Percentiles rank a stretch among this genome's conserved stretches.
phyloP scores from a whole-genome alignment of 2,797 vertebrate species.

The Naso thynnoides region DNA sequence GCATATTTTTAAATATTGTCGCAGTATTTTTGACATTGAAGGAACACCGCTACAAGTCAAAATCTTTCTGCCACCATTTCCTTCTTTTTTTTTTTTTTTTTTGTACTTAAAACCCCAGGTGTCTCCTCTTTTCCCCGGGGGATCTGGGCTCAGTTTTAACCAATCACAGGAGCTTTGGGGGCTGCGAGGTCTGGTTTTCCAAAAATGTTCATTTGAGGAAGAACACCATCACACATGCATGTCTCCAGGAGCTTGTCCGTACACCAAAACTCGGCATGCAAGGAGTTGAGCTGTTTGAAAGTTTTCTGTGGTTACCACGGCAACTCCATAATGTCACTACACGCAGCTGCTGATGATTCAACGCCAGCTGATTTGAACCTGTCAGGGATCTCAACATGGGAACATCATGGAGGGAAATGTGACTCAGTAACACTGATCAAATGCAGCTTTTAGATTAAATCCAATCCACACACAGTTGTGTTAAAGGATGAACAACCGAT shows the following conservation, averaged over 20 bases:
- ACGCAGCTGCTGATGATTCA: constrained; percentile 19
- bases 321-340: constrained; percentile 5
- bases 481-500: constrained; percentile 7
- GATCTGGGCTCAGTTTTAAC: constrained; percentile 45
- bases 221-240: constrained; percentile 2
- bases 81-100: constrained; percentile 31
- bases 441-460: neutral
- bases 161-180: constrained; percentile 48
- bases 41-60: constrained; percentile 54
- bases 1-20: constrained; percentile 74
- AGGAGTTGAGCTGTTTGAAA: no score
- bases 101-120: constrained; percentile 37
- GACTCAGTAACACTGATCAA: neutral
- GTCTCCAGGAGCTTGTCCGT: constrained; percentile 35
- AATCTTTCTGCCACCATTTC: constrained; percentile 50
- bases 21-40: constrained; percentile 57
- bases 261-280: constrained; percentile 3
- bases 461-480: neutral
- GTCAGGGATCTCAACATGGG: constrained; percentile 36
- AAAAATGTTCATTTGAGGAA: constrained; percentile 40
- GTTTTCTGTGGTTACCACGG: no score
- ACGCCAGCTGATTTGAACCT: constrained; percentile 43
- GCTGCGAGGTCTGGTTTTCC: constrained; percentile 51
- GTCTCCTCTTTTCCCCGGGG: constrained; percentile 2
- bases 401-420: neutral